These are phyloP conservation scores for Ciconia boyciana DNA, from an alignment of 2,113 vertebrate genomes.

Conservation along the genomic window DNA sequence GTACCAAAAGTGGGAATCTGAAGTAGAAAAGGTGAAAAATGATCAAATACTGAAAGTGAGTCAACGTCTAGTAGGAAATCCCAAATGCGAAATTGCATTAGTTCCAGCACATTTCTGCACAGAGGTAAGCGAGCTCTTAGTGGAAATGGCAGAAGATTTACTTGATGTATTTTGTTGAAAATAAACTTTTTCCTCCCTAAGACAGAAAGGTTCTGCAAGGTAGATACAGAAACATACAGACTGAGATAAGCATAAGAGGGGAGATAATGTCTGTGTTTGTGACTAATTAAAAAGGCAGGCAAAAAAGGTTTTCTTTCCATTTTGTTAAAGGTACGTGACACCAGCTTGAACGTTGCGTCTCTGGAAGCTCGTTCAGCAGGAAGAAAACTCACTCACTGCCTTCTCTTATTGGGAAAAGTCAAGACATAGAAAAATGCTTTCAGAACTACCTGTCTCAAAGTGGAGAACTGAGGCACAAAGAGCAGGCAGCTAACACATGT, in stretches of 20 bases:
- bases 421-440: neutral
- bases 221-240: neutral
- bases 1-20: neutral
- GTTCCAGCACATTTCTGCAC: slow-evolving; percentile 25
- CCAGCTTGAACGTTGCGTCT: accelerated
- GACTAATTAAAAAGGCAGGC: neutral
- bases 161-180: neutral
- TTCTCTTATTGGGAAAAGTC: neutral
- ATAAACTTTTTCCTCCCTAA: neutral
- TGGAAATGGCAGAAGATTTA: neutral
- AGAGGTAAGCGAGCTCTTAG: neutral
- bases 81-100: neutral
- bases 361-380: neutral
- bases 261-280: neutral
- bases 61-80: neutral
- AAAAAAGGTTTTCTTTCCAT: neutral
- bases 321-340: neutral
- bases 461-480: neutral
- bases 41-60: neutral
- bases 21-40: neutral
- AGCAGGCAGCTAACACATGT: neutral
- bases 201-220: neutral
- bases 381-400: no score
- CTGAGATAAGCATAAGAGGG: neutral
- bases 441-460: neutral